Percentiles rank a stretch among this genome's conserved stretches.
Evolutionary conservation across 2,113 vertebrate species (phyloP).

Genomic region (Amblyornis subalaris): DNA sequence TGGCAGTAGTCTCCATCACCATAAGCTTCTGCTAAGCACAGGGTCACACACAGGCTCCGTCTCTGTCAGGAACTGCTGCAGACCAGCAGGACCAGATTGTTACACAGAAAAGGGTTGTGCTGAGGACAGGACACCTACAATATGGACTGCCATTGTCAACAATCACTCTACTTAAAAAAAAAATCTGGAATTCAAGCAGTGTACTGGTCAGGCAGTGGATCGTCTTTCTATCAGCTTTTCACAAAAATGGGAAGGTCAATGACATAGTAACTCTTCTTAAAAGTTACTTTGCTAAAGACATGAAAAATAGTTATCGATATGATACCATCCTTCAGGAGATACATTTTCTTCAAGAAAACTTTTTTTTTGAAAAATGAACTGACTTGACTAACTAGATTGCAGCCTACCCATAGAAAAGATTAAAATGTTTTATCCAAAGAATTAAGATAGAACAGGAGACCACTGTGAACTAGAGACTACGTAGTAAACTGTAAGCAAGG

Average conservation of each 20-base stretch:
- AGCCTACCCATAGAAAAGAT: background rate
- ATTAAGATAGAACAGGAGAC: background rate
- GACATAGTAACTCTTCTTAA: background rate
- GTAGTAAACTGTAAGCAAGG: background rate
- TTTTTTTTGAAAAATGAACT: background rate
- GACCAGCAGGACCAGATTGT: background rate
- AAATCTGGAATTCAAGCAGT: background rate
- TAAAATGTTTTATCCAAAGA: background rate
- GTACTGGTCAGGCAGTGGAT: background rate
- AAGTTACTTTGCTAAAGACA: background rate
- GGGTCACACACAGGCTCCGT: background rate
- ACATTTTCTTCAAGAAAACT: background rate
- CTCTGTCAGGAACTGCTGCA: background rate
- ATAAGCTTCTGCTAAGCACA: background rate
- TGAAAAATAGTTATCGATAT: background rate
- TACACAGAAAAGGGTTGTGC: background rate
- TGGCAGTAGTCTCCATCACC: background rate
- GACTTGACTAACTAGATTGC: background rate
- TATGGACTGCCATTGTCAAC: background rate
- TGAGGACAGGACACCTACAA: rapidly evolving
- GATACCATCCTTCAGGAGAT: background rate
- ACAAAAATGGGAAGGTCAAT: background rate
- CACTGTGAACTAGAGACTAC: background rate
- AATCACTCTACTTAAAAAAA: background rate
- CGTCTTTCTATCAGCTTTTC: background rate